A percentile compares a stretch with the other conserved stretches of the same genome.
Conservation (phyloP, 2,113 vertebrate genomes). For the Cricetomys ansorgei region DNA sequence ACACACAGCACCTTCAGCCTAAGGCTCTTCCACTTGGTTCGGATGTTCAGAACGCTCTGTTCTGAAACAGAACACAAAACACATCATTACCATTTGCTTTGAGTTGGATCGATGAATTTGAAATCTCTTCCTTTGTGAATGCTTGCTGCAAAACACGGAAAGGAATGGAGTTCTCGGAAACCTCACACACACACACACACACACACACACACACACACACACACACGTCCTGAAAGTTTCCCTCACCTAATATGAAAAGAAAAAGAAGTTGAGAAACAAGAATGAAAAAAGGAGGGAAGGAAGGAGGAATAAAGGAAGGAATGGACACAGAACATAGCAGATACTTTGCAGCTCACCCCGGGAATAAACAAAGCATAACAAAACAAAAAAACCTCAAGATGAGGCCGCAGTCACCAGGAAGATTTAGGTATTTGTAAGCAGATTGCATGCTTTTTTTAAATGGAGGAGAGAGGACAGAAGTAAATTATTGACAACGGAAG, state of each 20-base stretch:
- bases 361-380: not conserved
- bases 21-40: constrained; percentile 70
- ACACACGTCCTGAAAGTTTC: not conserved
- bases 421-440: not conserved
- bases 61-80: constrained; percentile 85
- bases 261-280: too few relatives aligned
- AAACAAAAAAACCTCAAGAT: not conserved
- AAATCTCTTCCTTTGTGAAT: constrained; percentile 65
- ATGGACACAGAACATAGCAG: not conserved
- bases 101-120: constrained; percentile 77
- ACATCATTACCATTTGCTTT: constrained; percentile 79
- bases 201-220: not conserved
- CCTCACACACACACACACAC: not conserved
- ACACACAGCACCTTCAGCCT: constrained; percentile 67
- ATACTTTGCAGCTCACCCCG: not conserved
- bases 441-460: not conserved
- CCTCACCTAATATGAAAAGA: not conserved
- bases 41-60: constrained; percentile 84
- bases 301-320: not conserved
- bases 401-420: not conserved
- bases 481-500: constrained; percentile 20
- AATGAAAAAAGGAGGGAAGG: not conserved
- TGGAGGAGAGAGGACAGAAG: not conserved
- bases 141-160: not conserved
- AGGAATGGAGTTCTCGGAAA: constrained; percentile 42